Percentiles rank a stretch among this genome's conserved stretches.
These are phyloP conservation scores for Plagodis pulveraria DNA, from an alignment of 2,888 invertebrate species.

Conservation along the genomic window DNA sequence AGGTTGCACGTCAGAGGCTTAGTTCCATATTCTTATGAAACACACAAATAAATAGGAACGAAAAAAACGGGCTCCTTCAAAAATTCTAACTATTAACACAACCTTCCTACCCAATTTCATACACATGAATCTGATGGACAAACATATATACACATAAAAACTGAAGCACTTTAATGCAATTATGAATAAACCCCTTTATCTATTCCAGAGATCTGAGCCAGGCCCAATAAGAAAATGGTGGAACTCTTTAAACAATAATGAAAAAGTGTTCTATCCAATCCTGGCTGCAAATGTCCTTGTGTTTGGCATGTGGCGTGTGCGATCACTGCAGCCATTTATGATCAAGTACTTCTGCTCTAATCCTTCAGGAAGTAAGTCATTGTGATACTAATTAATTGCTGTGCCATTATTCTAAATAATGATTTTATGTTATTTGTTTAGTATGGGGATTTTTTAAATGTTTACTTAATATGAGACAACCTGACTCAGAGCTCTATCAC, in stretches of 20 bases:
- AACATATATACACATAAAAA: no score
- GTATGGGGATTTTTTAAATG: not conserved
- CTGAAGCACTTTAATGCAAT: not conserved
- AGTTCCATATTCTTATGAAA: no score
- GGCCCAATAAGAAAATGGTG: conserved; percentile 87
- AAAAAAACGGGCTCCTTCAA: no score
- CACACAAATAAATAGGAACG: no score
- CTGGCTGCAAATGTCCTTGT: conserved; percentile 91
- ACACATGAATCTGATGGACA: no score
- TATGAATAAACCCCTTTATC: not conserved
- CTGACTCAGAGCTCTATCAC: no score
- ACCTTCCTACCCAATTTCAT: no score
- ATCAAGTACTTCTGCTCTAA: conserved; percentile 93
- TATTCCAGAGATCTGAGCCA: conserved; percentile 65
- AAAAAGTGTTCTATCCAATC: conserved; percentile 92
- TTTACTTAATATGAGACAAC: no score
- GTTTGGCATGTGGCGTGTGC: conserved; percentile 93
- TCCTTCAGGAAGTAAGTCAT: conserved; percentile 89
- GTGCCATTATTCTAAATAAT: not conserved
- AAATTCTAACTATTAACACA: no score
- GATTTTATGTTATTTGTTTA: not conserved
- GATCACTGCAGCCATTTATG: conserved; percentile 89
- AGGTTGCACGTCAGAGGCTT: no score
- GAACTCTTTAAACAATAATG: conserved; percentile 89
- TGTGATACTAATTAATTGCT: not conserved